phyloP scores from a whole-genome alignment of 64 coral and sea anemone species.

The Stylophora pistillata region DNA sequence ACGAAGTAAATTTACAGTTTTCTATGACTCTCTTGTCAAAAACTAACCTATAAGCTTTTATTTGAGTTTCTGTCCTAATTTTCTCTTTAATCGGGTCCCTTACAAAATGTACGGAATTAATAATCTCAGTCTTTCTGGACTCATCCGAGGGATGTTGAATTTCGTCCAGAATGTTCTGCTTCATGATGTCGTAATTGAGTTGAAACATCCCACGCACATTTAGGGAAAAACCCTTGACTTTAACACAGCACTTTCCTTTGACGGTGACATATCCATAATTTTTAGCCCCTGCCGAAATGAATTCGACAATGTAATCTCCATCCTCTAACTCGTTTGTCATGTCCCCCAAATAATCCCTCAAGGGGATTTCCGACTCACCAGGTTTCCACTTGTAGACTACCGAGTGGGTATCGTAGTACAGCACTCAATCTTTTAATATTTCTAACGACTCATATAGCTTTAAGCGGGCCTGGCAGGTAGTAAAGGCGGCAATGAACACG shows the following conservation, averaged over 20 bases:
- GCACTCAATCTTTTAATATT: no score
- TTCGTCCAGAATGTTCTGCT: neutral
- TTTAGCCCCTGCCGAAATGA: neutral
- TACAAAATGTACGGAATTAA: neutral
- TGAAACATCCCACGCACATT: neutral
- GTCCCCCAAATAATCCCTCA: no score
- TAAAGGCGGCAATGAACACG: no score
- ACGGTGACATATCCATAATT: conserved; percentile 36
- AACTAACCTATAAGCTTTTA: neutral
- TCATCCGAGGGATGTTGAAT: neutral
- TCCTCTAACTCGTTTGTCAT: no score
- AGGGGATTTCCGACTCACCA: no score
- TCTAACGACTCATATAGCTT: no score
- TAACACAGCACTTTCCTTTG: neutral
- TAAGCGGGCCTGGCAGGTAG: no score
- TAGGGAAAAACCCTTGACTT: conserved; percentile 15
- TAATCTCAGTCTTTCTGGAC: no score
- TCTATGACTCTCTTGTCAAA: neutral
- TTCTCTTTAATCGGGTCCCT: neutral
- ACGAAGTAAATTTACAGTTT: neutral
- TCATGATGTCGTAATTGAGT: conserved; percentile 18
- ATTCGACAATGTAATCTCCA: no score
- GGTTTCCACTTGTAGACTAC: no score
- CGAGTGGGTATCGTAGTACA: no score
- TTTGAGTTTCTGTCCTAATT: neutral